Percentiles rank a stretch among this genome's conserved stretches.
These are phyloP conservation scores for Phylloscopus trochilus DNA, from an alignment of 2,113 vertebrate genomes.

Conservation along the genomic window DNA sequence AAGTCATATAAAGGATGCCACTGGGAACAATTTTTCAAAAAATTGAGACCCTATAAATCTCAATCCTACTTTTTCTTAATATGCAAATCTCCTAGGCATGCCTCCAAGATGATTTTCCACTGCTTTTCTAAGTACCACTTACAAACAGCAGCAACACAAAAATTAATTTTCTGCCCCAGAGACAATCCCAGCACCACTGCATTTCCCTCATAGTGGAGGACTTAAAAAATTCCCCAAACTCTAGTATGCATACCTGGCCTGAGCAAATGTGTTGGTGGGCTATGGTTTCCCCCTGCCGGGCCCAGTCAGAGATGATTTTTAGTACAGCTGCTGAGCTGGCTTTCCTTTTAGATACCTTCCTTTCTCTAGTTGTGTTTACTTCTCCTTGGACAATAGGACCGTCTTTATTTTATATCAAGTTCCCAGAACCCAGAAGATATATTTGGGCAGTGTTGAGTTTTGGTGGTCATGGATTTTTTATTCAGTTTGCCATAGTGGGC, in stretches of 20 bases:
- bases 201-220: background rate
- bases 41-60: background rate
- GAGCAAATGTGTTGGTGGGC: background rate
- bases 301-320: background rate
- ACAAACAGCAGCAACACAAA: background rate
- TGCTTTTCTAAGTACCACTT: background rate
- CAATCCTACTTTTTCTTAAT: background rate
- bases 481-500: background rate
- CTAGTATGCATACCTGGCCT: background rate
- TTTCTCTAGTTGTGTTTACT: background rate
- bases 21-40: background rate
- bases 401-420: background rate
- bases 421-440: background rate
- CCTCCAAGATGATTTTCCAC: background rate
- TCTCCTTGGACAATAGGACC: background rate
- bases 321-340: background rate
- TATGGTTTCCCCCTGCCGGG: background rate
- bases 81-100: accelerated
- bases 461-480: background rate
- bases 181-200: background rate
- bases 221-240: background rate
- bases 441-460: background rate
- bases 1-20: background rate
- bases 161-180: background rate
- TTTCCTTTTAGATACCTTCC: background rate